Percentiles rank a stretch among this genome's conserved stretches.
phyloP scores from a whole-genome alignment of 1,140 invertebrate species.

The Propsilocerus akamusi region DNA sequence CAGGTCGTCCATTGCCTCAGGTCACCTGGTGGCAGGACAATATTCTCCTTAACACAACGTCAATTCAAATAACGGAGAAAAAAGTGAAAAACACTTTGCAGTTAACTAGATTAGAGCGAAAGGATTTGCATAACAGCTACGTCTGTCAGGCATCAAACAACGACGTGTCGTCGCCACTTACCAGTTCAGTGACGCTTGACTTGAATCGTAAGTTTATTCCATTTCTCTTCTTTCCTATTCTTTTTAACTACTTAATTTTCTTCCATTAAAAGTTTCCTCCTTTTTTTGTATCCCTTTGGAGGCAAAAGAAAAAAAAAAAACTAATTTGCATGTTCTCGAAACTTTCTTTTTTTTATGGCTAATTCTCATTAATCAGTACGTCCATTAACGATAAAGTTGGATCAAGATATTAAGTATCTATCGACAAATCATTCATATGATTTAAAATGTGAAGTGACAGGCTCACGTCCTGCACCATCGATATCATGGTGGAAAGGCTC shows the following conservation, averaged over 20 bases:
- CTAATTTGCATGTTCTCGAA: neutral
- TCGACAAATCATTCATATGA: conserved; percentile 64
- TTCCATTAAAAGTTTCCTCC: neutral
- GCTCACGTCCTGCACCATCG: conserved; percentile 59
- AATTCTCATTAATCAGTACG: conserved; percentile 40
- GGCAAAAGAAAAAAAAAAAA: neutral
- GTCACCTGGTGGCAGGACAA: conserved; percentile 76
- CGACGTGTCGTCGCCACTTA: conserved; percentile 52
- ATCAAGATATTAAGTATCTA: conserved; percentile 55
- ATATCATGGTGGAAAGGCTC: conserved; percentile 77
- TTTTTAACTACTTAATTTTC: neutral
- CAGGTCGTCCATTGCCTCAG: conserved; percentile 56
- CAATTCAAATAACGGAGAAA: conserved; percentile 35
- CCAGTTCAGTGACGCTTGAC: conserved; percentile 50
- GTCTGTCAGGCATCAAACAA: conserved; percentile 63
- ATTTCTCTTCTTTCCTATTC: conserved; percentile 1
- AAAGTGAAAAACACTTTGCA: conserved; percentile 46
- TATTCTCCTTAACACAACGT: conserved; percentile 50
- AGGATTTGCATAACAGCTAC: conserved; percentile 44
- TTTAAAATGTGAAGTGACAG: conserved; percentile 62
- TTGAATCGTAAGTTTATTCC: conserved; percentile 50
- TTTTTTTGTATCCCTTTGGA: neutral
- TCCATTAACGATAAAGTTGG: conserved; percentile 57
- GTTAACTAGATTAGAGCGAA: conserved; percentile 39
- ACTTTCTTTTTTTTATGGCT: neutral